phyloP scores from a whole-genome alignment of 2,113 vertebrate genomes.

The Lutjanus erythropterus region DNA sequence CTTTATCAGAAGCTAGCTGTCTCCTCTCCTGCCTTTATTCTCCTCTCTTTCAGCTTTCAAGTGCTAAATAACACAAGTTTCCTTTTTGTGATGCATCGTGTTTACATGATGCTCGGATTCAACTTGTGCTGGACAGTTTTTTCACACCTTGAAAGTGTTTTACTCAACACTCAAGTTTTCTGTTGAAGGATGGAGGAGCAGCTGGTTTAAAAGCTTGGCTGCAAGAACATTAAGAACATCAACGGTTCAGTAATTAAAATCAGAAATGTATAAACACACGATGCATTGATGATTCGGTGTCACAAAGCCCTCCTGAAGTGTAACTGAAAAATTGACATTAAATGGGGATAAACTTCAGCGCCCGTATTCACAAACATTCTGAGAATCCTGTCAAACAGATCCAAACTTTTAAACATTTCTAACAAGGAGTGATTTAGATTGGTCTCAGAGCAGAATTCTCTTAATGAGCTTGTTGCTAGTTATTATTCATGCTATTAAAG shows the following conservation, averaged over 20 bases:
- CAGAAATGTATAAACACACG: neutral
- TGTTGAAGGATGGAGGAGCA: neutral
- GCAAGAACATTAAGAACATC: neutral
- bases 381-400: too few species aligned
- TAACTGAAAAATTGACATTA: neutral
- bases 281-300: neutral
- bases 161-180: neutral
- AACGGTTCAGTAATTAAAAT: neutral
- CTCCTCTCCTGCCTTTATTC: neutral
- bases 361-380: too few species aligned
- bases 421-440: too few species aligned
- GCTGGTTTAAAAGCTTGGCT: neutral
- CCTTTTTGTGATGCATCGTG: neutral
- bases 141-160: slow-evolving; percentile 14
- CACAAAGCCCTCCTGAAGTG: neutral
- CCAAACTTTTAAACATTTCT: too few species aligned
- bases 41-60: neutral
- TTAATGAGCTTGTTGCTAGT: too few species aligned
- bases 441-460: too few species aligned
- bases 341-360: neutral
- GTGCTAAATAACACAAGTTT: neutral
- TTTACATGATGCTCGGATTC: neutral
- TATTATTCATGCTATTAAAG: too few species aligned
- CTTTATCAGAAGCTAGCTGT: neutral
- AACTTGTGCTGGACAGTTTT: neutral